phyloP scores from a whole-genome alignment of 2,113 vertebrate genomes.

The Grus americana region DNA sequence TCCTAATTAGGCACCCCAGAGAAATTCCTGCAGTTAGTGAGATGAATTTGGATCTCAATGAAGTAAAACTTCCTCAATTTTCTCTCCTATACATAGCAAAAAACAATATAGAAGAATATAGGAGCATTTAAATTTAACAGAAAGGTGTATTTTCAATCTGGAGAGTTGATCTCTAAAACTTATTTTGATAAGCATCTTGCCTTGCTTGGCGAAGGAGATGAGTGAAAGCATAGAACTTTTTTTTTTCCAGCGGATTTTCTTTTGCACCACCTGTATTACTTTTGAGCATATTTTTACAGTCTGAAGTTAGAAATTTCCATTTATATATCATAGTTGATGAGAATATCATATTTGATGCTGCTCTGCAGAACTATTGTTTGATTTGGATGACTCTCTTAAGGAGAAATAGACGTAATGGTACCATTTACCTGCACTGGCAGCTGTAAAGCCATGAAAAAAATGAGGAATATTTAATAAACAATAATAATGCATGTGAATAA shows the following conservation, averaged over 20 bases:
- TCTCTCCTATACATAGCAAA: background rate
- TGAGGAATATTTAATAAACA: background rate
- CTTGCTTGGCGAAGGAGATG: background rate
- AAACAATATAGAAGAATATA: background rate
- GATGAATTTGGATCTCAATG: slow-evolving; percentile 28
- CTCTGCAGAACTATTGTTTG: background rate
- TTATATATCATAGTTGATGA: background rate
- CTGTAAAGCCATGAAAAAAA: background rate
- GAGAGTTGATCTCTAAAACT: background rate
- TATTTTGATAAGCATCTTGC: background rate
- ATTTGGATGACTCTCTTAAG: background rate
- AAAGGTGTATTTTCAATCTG: background rate
- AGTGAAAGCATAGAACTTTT: background rate
- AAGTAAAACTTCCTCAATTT: slow-evolving; percentile 15
- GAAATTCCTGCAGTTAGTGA: slow-evolving; percentile 51
- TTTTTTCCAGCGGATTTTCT: background rate
- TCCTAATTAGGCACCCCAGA: slow-evolving; percentile 51
- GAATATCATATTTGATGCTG: background rate
- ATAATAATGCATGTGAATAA: background rate
- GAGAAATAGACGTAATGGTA: background rate
- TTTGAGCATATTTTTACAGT: background rate
- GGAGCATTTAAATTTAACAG: background rate
- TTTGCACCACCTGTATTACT: background rate
- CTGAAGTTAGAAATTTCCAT: background rate
- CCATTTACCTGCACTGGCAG: background rate